phyloP scores from a whole-genome alignment of 1,140 invertebrate genomes.

The Coenobita brevimanus region DNA sequence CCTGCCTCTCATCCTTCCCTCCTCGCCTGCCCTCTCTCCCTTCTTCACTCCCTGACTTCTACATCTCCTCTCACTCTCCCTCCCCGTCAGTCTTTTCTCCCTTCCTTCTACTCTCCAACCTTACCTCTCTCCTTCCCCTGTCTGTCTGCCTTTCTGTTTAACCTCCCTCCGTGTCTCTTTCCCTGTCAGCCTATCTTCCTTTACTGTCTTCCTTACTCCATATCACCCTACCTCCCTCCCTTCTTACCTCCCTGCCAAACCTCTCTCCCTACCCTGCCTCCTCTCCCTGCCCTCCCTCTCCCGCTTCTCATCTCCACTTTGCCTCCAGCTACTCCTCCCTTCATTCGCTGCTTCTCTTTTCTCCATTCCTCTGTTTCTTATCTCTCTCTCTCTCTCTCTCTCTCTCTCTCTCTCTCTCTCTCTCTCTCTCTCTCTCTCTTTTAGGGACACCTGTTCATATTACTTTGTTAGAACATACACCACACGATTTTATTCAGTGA shows the following conservation, averaged over 20 bases:
- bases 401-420: background rate
- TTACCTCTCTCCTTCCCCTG: background rate
- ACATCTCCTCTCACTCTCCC: background rate
- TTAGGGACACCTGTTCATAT: no score
- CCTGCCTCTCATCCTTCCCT: no score
- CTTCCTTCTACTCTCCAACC: no score
- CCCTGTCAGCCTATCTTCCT: background rate
- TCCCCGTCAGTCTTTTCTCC: background rate
- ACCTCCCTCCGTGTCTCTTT: background rate
- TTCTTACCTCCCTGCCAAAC: no score
- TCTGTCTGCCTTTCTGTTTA: background rate
- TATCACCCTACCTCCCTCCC: background rate
- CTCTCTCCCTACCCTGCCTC: background rate
- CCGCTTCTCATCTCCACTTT: background rate
- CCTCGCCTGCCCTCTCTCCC: no score
- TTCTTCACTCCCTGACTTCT: background rate
- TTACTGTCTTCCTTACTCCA: background rate
- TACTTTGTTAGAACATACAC: no score
- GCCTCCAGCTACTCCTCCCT: no score
- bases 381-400: constrained; percentile 28
- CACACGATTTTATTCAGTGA: no score
- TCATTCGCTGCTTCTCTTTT: background rate
- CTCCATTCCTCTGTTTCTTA: background rate
- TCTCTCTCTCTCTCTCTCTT: no score
- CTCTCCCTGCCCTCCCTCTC: background rate